A percentile compares a stretch with the other conserved stretches of the same genome.
Evolutionary conservation across 1,140 invertebrate genomes (phyloP).

Genomic region (Bombus breviceps): DNA sequence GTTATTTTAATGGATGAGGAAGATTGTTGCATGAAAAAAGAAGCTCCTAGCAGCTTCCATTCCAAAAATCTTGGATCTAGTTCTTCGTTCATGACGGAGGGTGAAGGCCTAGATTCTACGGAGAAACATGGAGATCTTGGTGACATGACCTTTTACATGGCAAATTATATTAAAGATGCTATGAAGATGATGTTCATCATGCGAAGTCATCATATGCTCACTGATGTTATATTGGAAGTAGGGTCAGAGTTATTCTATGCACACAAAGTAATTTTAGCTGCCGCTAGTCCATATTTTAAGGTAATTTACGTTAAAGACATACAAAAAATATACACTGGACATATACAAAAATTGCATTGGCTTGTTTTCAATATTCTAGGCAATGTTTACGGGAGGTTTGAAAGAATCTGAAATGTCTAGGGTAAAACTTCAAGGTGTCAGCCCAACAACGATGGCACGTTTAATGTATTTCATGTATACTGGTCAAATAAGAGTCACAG

Average conservation of each 20-base stretch:
- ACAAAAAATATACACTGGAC: background rate
- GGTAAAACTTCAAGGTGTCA: slow-evolving; percentile 93
- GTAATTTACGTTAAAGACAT: slow-evolving; percentile 77
- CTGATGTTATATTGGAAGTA: slow-evolving; percentile 94
- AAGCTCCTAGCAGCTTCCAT: slow-evolving; percentile 57
- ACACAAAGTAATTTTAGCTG: slow-evolving; percentile 95
- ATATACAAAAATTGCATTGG: background rate
- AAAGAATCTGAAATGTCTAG: slow-evolving; percentile 93
- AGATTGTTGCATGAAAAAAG: slow-evolving; percentile 72
- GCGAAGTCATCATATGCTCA: slow-evolving; percentile 93
- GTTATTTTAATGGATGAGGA: slow-evolving; percentile 79
- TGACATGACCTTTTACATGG: slow-evolving; percentile 94
- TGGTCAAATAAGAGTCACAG: slow-evolving; percentile 93
- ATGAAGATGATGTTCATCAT: slow-evolving; percentile 96
- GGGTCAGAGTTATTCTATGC: slow-evolving; percentile 93
- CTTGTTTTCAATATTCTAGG: slow-evolving; percentile 82
- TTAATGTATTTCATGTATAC: slow-evolving; percentile 96
- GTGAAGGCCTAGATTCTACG: slow-evolving; percentile 72
- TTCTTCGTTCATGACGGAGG: slow-evolving; percentile 54
- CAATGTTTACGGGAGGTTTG: slow-evolving; percentile 95
- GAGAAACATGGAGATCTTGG: slow-evolving; percentile 85
- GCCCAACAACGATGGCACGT: slow-evolving; percentile 91
- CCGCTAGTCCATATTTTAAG: slow-evolving; percentile 97
- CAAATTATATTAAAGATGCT: slow-evolving; percentile 92
- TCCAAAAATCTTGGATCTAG: slow-evolving; percentile 55